Evolutionary conservation across 2,113 vertebrate genomes (phyloP), one percentile per base, ranked within the genome.

Genomic region (Zosterops hypoxanthus): DNA sequence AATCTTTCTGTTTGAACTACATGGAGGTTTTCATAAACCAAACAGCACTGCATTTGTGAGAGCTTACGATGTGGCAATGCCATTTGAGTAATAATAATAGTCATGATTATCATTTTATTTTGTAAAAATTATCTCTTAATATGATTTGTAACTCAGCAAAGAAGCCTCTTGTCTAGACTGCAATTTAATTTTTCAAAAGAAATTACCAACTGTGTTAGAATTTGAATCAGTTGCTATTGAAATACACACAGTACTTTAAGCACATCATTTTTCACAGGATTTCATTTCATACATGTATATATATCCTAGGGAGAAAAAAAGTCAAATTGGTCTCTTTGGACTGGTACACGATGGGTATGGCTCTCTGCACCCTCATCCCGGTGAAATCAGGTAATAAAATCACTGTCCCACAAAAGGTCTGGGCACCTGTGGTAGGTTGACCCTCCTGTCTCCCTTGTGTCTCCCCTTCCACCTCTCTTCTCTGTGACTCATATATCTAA

Each of bases 131-230:
- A 33, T 49, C 68, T 69, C 53, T 60, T 57, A 94, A 71, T 87
- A 46, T 66, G 28, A 73, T 44, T 86, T 83, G 59, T 64, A 85
- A 80, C n/a, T 68, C 63, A 65, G 39, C 46, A 90, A 91, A 82
- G 36, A 84, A 75, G 17, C 21, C 42, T 88, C 46, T 80, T 79
- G 50, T 57, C 71, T 76, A 70, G 75, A 90, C 33, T 66, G 46
- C 44, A 90, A 82, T 85, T 85, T 92, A 68, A 66, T 77, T 93
- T 93, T 90, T 82, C 34, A 65, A 52, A 89, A 88, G 29, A 92
- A 93, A 85, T 80, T 61, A 63, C 12, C 33, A 77, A 33, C 56
- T 49, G 5, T 19, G 66, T 52, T 56, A 86, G 84, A 94, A 91
- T 70, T 72, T 70, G n/a, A 87, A 81, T 71, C 70, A 82, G 79